phyloP scores from a whole-genome alignment of 2,797 vertebrate genomes.

The Erethizon dorsatum region DNA sequence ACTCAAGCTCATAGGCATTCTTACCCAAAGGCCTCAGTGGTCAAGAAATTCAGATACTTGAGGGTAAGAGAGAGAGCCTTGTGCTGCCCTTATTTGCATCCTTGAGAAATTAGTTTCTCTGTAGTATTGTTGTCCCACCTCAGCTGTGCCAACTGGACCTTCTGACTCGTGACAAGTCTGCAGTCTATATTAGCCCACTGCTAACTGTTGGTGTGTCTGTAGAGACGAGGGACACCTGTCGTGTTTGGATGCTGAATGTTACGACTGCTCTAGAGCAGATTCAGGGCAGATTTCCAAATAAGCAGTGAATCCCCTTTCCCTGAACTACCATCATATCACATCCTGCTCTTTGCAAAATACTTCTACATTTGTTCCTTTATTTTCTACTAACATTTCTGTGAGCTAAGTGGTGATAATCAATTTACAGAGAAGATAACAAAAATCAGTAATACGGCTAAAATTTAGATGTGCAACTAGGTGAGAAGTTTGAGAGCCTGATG shows the following conservation, averaged over 20 bases:
- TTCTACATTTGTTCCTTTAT: background rate
- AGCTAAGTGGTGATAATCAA: background rate
- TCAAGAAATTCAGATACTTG: background rate
- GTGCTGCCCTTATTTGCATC: background rate
- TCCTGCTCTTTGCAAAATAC: conserved; percentile 19
- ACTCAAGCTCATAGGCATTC: background rate
- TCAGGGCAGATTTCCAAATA: background rate
- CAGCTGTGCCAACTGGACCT: background rate
- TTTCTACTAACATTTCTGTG: background rate
- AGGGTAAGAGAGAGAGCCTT: background rate
- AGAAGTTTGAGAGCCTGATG: background rate
- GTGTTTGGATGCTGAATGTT: background rate
- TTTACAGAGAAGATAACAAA: conserved; percentile 13
- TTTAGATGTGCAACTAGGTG: background rate
- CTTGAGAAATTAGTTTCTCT: background rate
- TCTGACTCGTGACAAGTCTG: background rate
- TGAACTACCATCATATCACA: background rate
- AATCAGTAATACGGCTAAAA: background rate
- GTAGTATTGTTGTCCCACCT: background rate
- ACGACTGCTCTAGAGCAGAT: background rate
- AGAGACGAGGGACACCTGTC: background rate
- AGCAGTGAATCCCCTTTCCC: background rate
- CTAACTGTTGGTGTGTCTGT: background rate
- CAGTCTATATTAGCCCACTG: background rate
- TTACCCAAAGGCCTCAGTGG: background rate